These are phyloP conservation scores for Lethenteron camtschaticum DNA, from an alignment of 2,113 vertebrate genomes.

Conservation along the genomic window DNA sequence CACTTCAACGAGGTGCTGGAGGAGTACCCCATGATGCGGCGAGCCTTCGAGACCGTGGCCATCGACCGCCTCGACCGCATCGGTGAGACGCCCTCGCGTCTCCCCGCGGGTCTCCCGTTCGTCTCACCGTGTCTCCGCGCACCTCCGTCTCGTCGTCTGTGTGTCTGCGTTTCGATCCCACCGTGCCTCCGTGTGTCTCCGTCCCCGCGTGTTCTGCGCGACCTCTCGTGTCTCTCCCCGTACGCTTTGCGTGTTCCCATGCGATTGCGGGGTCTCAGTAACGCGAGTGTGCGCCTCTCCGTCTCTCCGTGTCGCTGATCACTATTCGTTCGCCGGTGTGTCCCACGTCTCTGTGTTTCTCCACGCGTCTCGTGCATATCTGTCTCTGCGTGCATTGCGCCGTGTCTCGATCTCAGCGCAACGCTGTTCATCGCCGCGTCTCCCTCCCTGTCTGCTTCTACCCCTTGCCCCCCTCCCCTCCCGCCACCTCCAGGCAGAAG, in stretches of 20 bases:
- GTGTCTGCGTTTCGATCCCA: neutral
- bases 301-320: neutral
- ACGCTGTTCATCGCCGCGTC: neutral
- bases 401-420: neutral
- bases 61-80: slow-evolving; percentile 87
- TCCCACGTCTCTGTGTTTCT: neutral
- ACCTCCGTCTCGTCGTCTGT: neutral
- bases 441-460: neutral
- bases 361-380: neutral
- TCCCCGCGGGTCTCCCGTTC: too few relatives aligned
- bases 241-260: neutral
- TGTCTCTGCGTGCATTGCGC: neutral
- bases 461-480: neutral
- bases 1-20: slow-evolving; percentile 95
- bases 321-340: neutral
- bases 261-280: neutral
- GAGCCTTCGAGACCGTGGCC: slow-evolving; percentile 87
- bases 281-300: neutral
- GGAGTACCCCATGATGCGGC: slow-evolving; percentile 94
- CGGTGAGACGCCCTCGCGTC: slow-evolving; percentile 25
- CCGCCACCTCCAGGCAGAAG: slow-evolving; percentile 44
- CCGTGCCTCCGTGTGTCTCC: neutral
- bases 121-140: neutral
- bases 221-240: neutral
- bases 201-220: neutral